Evolutionary conservation across 2,797 vertebrate species (phyloP), one percentile per base, ranked within the genome.

Genomic region (Crenichthys baileyi): DNA sequence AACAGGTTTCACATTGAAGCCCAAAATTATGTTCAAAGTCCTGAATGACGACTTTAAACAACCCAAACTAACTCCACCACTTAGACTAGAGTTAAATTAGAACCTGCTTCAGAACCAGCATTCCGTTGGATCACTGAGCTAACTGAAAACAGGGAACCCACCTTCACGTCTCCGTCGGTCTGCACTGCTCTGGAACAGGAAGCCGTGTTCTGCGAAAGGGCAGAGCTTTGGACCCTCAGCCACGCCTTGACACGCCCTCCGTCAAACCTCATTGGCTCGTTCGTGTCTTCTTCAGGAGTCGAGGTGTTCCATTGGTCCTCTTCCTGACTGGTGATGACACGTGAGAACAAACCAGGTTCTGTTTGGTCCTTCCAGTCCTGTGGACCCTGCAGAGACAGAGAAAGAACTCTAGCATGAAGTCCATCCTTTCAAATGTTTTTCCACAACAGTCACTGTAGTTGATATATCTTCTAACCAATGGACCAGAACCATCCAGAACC

Each of bases 161-260:
- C 92, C 90, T 88, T 79, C 55, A 41, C 58, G 75, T 73, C 51
- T 9, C 6, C 6, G 0, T 92, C 93, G 0, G 95, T 95, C 89
- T 95, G 95, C 79, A 93, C 91, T 0, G 89, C 91, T 84, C 79
- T 93, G n/a, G 87, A 94, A 68, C 90, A 93, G 83, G 73, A 89
- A 29, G 76, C 78, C 7, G 11, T 78, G 36, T 50, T 76, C 53
- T 81, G 83, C 0, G 44, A 9, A 1, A 75, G 68, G 79, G 77
- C 16, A 72, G 76, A 53, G 48, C 88, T 87, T 81, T 95, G 94
- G 48, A 92, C 87, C 0, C 90, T 92, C 15, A 96, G 94, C 96
- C 96, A 96, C 68, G 92, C 95, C 75, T 93, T 91, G 70, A 96
- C 93, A 0, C 94, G 94, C 7, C 92, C 80, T 0, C 91, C 87